A percentile compares a stretch with the other conserved stretches of the same genome.
These are phyloP conservation scores for Scaptomyza pallida DNA, from an alignment of 1,140 invertebrate species.

Conservation along the genomic window DNA sequence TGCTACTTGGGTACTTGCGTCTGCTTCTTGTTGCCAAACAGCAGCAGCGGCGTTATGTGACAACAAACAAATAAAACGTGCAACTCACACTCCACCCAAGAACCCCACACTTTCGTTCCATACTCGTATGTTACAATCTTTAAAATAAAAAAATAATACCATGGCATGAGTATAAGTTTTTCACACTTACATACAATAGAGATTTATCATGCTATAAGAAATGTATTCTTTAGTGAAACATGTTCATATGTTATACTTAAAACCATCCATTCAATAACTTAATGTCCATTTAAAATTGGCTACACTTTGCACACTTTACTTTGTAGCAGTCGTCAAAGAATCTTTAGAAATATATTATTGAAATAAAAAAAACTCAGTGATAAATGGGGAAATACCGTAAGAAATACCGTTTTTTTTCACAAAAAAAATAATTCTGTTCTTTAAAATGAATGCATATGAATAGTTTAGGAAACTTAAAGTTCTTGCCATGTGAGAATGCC, in stretches of 20 bases:
- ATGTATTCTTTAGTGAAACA: constrained; percentile 6
- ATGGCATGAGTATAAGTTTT: constrained; percentile 8
- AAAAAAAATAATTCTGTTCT: no score
- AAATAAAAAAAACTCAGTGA: no score
- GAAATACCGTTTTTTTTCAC: no score
- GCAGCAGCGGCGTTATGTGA: constrained; percentile 37
- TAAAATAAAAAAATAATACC: constrained; percentile 36
- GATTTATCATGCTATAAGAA: constrained; percentile 16
- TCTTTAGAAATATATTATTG: no score
- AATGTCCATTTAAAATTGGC: neutral
- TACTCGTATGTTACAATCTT: constrained; percentile 21
- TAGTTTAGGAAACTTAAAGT: no score
- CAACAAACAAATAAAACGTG: constrained; percentile 62
- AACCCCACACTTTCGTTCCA: constrained; percentile 15
- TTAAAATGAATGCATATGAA: no score
- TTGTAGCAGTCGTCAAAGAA: no score
- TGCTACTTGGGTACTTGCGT: neutral
- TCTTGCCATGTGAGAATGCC: no score
- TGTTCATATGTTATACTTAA: constrained; percentile 2
- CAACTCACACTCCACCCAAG: constrained; percentile 14
- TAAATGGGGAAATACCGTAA: no score
- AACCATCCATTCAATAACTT: neutral
- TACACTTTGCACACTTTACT: no score
- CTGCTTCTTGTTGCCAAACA: neutral
- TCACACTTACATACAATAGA: constrained; percentile 25